A percentile compares a stretch with the other conserved stretches of the same genome.
phyloP scores from a whole-genome alignment of 2,797 vertebrate genomes.

The Platyrinchus mystaceus region DNA sequence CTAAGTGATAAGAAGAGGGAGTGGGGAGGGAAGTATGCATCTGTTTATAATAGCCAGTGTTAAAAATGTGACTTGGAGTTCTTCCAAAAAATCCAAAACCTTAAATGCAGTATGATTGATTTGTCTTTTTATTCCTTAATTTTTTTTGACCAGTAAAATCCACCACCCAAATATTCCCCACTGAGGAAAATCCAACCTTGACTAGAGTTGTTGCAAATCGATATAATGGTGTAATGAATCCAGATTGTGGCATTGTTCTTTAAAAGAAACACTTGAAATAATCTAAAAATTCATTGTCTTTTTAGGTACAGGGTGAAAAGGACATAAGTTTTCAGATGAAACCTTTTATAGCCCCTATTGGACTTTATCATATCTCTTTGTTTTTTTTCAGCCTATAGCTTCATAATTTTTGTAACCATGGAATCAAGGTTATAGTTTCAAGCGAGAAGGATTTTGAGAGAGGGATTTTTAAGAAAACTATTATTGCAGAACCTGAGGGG shows the following conservation, averaged over 20 bases:
- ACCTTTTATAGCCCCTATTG: background rate
- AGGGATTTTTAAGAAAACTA: background rate
- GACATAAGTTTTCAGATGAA: accelerated
- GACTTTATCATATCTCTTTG: background rate
- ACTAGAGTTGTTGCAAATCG: background rate
- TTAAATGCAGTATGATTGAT: background rate
- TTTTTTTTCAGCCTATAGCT: background rate
- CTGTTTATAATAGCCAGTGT: background rate
- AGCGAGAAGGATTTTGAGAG: background rate
- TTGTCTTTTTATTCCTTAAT: background rate
- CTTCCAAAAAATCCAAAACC: background rate
- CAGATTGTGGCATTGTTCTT: background rate
- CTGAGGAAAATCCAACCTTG: background rate
- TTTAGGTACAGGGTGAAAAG: background rate
- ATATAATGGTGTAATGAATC: background rate
- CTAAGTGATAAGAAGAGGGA: background rate
- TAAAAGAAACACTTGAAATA: background rate
- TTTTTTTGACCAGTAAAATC: background rate
- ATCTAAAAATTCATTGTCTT: background rate
- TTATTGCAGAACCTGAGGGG: background rate
- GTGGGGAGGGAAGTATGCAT: background rate
- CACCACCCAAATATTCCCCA: background rate
- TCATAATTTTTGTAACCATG: background rate
- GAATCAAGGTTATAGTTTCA: background rate
- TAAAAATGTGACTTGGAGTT: background rate